Evolutionary conservation across 2,888 invertebrate genomes (phyloP), one percentile per base, ranked within the genome.

Genomic region (Lasioglossum oenotherae): DNA sequence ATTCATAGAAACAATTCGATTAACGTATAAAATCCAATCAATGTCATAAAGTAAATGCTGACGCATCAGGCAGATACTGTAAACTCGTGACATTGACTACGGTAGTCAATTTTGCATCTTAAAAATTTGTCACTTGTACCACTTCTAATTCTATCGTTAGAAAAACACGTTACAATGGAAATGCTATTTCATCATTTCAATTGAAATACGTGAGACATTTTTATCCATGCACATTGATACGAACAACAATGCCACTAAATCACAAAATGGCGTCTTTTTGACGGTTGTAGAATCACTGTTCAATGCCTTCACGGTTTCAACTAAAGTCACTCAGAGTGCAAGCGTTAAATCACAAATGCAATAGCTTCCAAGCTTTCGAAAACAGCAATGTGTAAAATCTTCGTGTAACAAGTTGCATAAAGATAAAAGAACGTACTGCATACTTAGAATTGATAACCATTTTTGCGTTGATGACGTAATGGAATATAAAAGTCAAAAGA

Each of bases 381-480:
- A 79, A 57, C 46, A 57, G 44, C 44, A 64, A 67, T 53, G 8
- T 53, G 5, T 53, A 23, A 3, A 31, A 79, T 71, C 41, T 69
- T 44, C 16, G 16, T 44, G 19, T 76, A 53, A 2, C 35, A 49
- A 77, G 23, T 74, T 75, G 27, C 46, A 31, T 46, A 14, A 72
- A 74, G 72, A 71, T 80, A 81, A 82, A 46, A 53, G 38, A 78
- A 69, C 73, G 85, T 60, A 81, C 44, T 78, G 75, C 80, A 85
- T 88, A 80, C 89, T 88, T 80, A 78, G 78, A 82, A 90, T 86
- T 86, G 83, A 87, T 86, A 60, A 88, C 88, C 87, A 90, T 87
- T 84, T 91, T 85, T 79, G 78, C 81, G 84, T 78, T 73, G 86
- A 87, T 89, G 91, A 91, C 90, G 89, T 88, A 87, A 90, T 38